Base-by-base conservation (phyloP, 2,888 invertebrate genomes). In the Agrotis puta region DNA sequence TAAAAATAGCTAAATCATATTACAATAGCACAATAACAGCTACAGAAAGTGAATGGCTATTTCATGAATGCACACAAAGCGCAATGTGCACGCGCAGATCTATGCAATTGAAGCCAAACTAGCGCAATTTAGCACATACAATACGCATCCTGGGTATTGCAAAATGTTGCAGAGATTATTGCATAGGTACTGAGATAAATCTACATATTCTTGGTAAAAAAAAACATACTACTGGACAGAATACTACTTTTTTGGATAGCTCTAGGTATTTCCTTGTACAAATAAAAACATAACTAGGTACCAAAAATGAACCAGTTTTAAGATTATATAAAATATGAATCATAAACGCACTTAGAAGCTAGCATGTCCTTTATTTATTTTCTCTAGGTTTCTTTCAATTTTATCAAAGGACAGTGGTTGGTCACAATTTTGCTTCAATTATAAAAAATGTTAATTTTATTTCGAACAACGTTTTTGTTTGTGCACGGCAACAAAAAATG, bases 21-120 rank as follows among this genome's bases (percentile, higher is more conserved):
- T 14, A 71, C 74, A 75, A 74, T 75, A 56, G 13, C 13, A 47
- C 47, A 71, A 39, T 74, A 74, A 64, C 13, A 20, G 24, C 70
- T 56, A 64, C 47, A 13, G 56, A 48, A 57, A 72, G 67, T 67
- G 77, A 54, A 69, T 70, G 57, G 70, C 43, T 33, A 33, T 69
- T 53, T 47, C 22, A 22, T 68, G 27, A 59, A 59, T 22, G n/a
- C 53, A 45, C 54, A 74, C 27, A 69, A 54, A 27, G 47, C 24
- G 51, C 22, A 20, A 43, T 71, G 64, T 53, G 27, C 64, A n/a
- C 7, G 67, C 45, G 45, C 68, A 48, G 27, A n/a, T 77, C 70
- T 70, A 24, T 45, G 70, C 73, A 69, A 74, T 70, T 70, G 70
- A 22, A 54, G 22, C 16, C 39, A 43, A 77, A 39, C 27, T 59